Conservation (phyloP, 2,797 vertebrate species). For the Pipistrellus nathusii region DNA sequence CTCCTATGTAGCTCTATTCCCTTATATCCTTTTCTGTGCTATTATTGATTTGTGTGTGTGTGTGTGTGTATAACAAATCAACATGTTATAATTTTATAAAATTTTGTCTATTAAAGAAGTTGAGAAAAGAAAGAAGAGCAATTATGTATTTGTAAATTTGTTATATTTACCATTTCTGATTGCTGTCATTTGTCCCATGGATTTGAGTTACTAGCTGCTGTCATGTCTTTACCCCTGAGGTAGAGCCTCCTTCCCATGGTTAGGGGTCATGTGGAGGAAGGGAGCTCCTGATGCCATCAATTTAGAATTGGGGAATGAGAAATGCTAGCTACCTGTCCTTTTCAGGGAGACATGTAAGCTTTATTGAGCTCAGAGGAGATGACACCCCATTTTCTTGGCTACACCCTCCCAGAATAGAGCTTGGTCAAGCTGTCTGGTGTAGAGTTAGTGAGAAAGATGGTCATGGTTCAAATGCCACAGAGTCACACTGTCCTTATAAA, state of each 20-base stretch:
- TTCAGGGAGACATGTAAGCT: not conserved
- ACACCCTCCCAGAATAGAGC: not conserved
- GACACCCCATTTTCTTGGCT: not conserved
- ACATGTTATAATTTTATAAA: not conserved
- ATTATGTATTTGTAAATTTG: not conserved
- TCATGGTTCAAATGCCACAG: not conserved
- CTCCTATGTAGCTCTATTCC: not conserved
- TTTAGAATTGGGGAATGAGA: not conserved
- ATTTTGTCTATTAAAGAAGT: not conserved
- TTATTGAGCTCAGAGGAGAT: not conserved
- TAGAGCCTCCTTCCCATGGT: not conserved
- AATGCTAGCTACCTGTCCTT: not conserved
- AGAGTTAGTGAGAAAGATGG: not conserved
- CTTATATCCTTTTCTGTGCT: not conserved
- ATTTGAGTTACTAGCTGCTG: not conserved
- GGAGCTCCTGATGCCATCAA: not conserved
- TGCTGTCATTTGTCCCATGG: not conserved
- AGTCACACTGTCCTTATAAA: not conserved
- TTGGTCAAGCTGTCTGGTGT: not conserved
- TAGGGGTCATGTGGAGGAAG: not conserved
- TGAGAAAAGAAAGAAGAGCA: not conserved
- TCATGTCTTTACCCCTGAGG: not conserved
- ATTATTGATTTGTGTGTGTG: no score
- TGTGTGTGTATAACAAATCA: no score
- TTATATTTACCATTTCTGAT: constrained; percentile 2